phyloP scores from a whole-genome alignment of 2,888 invertebrate species.

The Cantharis nigra region DNA sequence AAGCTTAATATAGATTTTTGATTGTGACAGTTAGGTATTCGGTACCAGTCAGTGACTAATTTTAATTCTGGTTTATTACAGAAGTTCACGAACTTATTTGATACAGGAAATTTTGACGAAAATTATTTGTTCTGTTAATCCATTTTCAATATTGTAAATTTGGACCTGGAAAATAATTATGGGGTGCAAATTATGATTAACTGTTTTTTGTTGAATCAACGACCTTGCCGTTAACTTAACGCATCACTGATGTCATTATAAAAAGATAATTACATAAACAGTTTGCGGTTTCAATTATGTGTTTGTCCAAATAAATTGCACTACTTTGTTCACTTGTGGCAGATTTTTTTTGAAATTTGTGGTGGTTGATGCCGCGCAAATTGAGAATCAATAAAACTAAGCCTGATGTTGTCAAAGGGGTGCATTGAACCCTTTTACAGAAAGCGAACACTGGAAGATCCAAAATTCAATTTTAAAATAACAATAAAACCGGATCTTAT shows the following conservation, averaged over 20 bases:
- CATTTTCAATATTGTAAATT: background rate
- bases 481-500: background rate
- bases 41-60: conserved; percentile 17
- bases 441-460: background rate
- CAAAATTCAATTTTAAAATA: background rate
- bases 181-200: background rate
- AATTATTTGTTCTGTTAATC: background rate
- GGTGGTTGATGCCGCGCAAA: background rate
- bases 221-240: background rate
- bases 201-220: background rate
- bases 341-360: background rate
- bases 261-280: background rate
- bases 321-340: background rate
- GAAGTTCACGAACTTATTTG: conserved; percentile 20
- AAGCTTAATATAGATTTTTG: background rate
- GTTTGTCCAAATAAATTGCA: background rate
- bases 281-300: conserved; percentile 1
- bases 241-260: background rate
- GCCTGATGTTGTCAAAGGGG: background rate
- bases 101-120: background rate
- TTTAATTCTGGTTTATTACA: conserved; percentile 13
- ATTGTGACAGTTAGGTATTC: background rate
- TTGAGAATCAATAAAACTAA: background rate
- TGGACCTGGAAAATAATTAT: background rate
- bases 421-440: background rate